Base-by-base conservation (phyloP, 2,888 invertebrate genomes). In the Leptodirus hochenwartii region DNA sequence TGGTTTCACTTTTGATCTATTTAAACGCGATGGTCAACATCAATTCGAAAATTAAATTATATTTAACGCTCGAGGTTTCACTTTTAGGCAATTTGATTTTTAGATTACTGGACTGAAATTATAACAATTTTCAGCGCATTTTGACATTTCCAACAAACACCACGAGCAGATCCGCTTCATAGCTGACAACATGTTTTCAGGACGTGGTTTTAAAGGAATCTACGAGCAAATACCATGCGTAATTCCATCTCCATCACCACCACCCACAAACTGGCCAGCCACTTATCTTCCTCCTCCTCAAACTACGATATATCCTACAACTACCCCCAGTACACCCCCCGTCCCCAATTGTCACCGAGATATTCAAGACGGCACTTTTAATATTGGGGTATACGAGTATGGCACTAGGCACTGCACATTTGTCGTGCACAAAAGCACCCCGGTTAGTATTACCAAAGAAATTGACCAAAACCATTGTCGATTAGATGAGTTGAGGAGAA, bases 191-290 rank as follows among this genome's bases (percentile, higher is more conserved):
- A 44, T 41, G 23, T 48, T 47, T 20, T 51, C 53, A 37, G 53
- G 54, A 25, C 47, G 54, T 36, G 62, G 61, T 22, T 61, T 61
- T 41, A 50, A 44, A 22, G 53, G 50, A 13, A 44, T 46, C 17
- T 62, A 55, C 37, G 49, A 54, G 33, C 59, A 60, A 40, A 45
- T 53, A 39, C 46, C 47, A 2, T 56, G 56, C 37, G 25, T 32
- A 9, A 27, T 22, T 8, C 30, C 25, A 22, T 22, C 32, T 12
- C 26, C 29, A 8, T 17, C 30, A 11, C 26, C 29, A n/a, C 25
- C 30, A n/a, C n/a, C 30, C 5, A 15, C 17, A 15, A 24, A 22
- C 12, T 13, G 11, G 12, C 22, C 32, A 10, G 13, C 31, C 9
- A 25, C 33, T 24, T 31, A 33, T n/a, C 16, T 25, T 15, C 16